Evolutionary conservation across 2,888 invertebrate species (phyloP), one percentile per base, ranked within the genome.

Genomic region (Rhaphigaster nebulosa): DNA sequence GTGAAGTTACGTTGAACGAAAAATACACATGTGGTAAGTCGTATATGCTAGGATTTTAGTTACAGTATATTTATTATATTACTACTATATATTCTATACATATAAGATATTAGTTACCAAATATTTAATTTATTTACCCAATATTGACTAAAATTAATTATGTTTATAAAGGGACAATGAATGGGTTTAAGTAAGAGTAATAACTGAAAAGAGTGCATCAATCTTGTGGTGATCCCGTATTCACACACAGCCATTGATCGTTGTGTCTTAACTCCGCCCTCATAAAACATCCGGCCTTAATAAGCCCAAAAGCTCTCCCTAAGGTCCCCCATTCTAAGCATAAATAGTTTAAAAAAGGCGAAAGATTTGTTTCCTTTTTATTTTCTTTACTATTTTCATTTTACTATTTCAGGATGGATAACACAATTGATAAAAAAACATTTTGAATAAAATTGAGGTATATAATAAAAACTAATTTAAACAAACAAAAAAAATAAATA

Each of bases 101-200:
- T n/a, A n/a, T n/a, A n/a, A n/a, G n/a, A n/a, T n/a, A n/a, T n/a
- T n/a, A n/a, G n/a, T n/a, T n/a, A n/a, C n/a, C n/a, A n/a, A n/a
- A 10, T 38, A 34, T 70, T 6, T 23, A 12, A 76, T 76, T 76
- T 76, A 76, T 34, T 76, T 38, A 6, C 70, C 38, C 38, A 0
- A 76, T 76, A 76, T 20, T 23, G 8, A 1, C 34, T 76, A 20
- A 76, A 76, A 34, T 38, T 76, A 76, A 76, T 76, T 76, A 38
- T 76, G 70, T 76, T 76, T 76, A 76, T 76, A 38, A 38, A 76
- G 70, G 38, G 15, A 76, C 70, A 76, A 76, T 76, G 70, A 38
- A 65, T 29, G 65, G n/a, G 65, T 65, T 65, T 65, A 65, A 65
- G 70, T 76, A 76, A 76, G 70, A 76, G 34, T 76, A 76, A 76